Evolutionary conservation across 2,888 invertebrate species (phyloP).

Genomic region (Cheilosia variabilis): DNA sequence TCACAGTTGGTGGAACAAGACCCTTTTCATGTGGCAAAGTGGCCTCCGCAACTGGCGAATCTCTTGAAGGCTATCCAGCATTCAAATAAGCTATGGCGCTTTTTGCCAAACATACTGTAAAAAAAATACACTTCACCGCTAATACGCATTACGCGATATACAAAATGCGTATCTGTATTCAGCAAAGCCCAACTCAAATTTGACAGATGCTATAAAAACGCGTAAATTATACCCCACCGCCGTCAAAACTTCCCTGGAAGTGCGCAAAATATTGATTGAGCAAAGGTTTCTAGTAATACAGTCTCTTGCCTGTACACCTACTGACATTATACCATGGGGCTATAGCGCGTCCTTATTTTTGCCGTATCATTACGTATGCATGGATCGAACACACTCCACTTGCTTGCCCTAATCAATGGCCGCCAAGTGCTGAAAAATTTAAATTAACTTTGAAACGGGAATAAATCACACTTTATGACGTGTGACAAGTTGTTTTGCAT

Average conservation of each 20-base stretch:
- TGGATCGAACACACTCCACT: conserved; percentile 37
- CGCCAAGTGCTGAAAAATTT: conserved; percentile 67
- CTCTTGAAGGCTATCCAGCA: too few species aligned
- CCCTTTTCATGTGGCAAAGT: too few species aligned
- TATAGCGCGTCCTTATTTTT: conserved; percentile 19
- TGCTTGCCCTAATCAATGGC: conserved; percentile 6
- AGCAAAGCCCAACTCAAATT: conserved; percentile 18
- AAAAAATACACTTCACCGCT: neutral
- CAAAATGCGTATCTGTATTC: conserved; percentile 1
- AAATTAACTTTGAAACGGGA: conserved; percentile 62
- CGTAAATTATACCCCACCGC: conserved; percentile 1
- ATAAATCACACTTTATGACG: conserved; percentile 72
- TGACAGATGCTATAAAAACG: conserved; percentile 44
- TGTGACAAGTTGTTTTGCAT: conserved; percentile 71
- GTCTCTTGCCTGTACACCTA: too few species aligned
- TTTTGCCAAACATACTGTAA: conserved; percentile 14
- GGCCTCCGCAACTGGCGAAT: too few species aligned
- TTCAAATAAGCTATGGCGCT: neutral
- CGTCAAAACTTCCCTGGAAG: too few species aligned
- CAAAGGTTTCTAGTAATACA: too few species aligned
- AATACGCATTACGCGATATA: too few species aligned
- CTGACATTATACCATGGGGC: neutral
- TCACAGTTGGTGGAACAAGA: too few species aligned
- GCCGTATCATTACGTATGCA: conserved; percentile 57
- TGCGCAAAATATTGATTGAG: too few species aligned